Percentiles rank a stretch among this genome's conserved stretches.
These are phyloP conservation scores for Oophaga pumilio DNA, from an alignment of 2,113 vertebrate species.

Conservation along the genomic window DNA sequence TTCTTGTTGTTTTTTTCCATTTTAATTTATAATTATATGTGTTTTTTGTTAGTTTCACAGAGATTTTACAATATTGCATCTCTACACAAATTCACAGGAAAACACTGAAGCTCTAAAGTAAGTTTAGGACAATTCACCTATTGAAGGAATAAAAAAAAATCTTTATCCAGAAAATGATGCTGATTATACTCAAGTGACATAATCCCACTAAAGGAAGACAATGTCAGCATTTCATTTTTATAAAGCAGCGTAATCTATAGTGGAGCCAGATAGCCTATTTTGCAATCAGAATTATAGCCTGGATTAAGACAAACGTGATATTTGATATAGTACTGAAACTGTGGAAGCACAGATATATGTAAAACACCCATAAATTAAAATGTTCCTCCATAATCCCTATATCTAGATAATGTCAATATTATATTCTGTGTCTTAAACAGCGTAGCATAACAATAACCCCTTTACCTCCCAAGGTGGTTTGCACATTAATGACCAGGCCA, in stretches of 20 bases:
- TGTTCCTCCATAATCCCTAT: not conserved
- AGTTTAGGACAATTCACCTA: conserved; percentile 35
- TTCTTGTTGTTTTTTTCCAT: no score
- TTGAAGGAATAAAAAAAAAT: conserved; percentile 20
- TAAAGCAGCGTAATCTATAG: not conserved
- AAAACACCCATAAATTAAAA: not conserved
- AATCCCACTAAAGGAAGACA: conserved; percentile 35
- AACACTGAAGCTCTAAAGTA: not conserved
- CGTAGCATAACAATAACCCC: not conserved
- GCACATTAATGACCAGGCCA: no score
- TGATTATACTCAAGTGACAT: conserved; percentile 47
- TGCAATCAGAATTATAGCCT: conserved; percentile 15
- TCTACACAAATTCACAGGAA: not conserved
- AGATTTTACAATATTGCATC: not conserved
- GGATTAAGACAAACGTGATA: conserved; percentile 37
- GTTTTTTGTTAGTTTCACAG: no score
- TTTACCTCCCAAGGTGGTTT: no score
- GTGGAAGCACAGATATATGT: not conserved
- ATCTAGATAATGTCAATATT: not conserved
- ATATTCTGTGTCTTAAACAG: not conserved
- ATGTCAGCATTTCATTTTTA: conserved; percentile 28
- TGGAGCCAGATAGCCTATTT: conserved; percentile 24
- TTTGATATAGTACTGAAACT: not conserved
- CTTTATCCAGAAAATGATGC: conserved; percentile 37
- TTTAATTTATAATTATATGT: no score